Percentiles rank a stretch among this genome's conserved stretches.
These are phyloP conservation scores for Apotomis betuletana DNA, from an alignment of 2,888 invertebrate species.

Conservation along the genomic window DNA sequence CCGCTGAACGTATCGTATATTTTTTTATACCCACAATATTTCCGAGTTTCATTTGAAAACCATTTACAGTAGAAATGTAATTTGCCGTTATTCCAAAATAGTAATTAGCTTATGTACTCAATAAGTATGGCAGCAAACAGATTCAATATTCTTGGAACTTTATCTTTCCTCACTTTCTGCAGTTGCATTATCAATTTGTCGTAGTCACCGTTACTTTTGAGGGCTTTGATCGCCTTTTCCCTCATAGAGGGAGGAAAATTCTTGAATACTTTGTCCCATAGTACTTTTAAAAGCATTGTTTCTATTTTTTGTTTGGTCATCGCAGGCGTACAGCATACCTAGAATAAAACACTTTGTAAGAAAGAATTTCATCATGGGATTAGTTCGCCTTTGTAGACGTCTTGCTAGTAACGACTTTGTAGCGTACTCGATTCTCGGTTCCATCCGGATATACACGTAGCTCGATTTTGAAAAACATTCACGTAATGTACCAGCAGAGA, in stretches of 20 bases:
- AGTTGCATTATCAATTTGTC: constrained; percentile 62
- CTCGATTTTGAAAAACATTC: neutral
- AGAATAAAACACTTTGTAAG: constrained; percentile 45
- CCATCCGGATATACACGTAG: neutral
- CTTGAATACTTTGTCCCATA: constrained; percentile 72
- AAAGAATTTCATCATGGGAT: neutral
- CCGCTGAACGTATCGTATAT: no score
- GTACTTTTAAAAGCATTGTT: constrained; percentile 68
- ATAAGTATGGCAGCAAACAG: constrained; percentile 67
- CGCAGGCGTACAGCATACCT: constrained; percentile 53
- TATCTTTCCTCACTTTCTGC: constrained; percentile 62
- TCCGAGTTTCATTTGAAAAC: no score
- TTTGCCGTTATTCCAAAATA: neutral
- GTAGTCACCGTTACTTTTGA: constrained; percentile 64
- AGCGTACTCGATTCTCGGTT: neutral
- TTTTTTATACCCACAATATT: no score
- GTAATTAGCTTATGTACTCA: constrained; percentile 58
- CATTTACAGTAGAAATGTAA: no score
- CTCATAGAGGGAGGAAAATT: constrained; percentile 61
- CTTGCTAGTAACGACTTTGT: neutral
- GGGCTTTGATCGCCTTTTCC: constrained; percentile 62
- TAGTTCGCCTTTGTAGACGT: neutral
- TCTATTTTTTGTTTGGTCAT: constrained; percentile 67
- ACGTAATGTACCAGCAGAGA: no score
- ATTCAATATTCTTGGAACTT: constrained; percentile 60